These are phyloP conservation scores for Dasysyrphus tricinctus DNA, from an alignment of 2,888 invertebrate genomes.

Conservation along the genomic window DNA sequence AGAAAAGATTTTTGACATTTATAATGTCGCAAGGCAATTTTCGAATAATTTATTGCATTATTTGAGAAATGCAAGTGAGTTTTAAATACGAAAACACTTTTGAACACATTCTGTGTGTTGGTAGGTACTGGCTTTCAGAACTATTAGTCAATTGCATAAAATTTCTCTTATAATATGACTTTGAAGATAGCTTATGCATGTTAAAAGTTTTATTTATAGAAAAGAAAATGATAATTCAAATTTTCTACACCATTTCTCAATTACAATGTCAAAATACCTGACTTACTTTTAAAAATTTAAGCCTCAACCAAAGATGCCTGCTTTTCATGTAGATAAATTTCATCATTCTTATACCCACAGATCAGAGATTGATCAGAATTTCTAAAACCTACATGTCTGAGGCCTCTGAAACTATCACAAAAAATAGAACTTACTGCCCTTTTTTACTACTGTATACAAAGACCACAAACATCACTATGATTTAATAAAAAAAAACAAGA, in stretches of 20 bases:
- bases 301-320: background rate
- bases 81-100: background rate
- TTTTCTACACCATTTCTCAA: background rate
- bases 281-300: background rate
- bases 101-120: background rate
- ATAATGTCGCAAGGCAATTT: conserved; percentile 38
- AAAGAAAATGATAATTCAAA: too few species aligned
- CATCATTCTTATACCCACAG: background rate
- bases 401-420: background rate
- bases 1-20: conserved; percentile 36
- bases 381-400: background rate
- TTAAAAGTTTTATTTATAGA: too few species aligned
- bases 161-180: too few species aligned
- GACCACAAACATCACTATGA: background rate
- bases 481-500: background rate
- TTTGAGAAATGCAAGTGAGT: background rate
- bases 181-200: too few species aligned
- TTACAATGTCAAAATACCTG: background rate
- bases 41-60: conserved; percentile 29
- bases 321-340: background rate
- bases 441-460: background rate
- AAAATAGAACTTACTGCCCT: background rate
- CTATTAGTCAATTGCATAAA: too few species aligned
- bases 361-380: background rate
- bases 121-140: background rate